These are phyloP conservation scores for Phyllopteryx taeniolatus DNA, from an alignment of 2,113 vertebrate species.

Conservation along the genomic window DNA sequence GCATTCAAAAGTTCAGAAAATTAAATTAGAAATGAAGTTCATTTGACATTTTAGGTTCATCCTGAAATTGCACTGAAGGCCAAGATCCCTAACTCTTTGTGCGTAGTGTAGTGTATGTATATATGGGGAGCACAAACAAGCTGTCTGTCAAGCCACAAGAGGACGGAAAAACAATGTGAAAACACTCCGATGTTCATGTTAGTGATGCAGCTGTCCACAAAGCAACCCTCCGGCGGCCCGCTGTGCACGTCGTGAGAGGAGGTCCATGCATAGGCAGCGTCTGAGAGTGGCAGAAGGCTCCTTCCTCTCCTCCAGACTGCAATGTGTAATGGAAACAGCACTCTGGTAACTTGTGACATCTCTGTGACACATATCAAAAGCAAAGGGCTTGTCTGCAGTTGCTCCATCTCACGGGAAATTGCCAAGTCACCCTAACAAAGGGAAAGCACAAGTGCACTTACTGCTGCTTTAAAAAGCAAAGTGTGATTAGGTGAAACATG, in stretches of 20 bases:
- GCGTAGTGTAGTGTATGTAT: too few relatives aligned
- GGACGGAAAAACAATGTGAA: background rate
- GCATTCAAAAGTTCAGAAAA: too few relatives aligned
- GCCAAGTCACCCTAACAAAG: slow-evolving; percentile 99
- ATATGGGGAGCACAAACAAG: background rate
- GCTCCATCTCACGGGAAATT: slow-evolving; percentile 93
- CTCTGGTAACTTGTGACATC: slow-evolving; percentile 80
- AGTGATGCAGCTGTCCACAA: slow-evolving; percentile 21
- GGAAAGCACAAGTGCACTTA: slow-evolving; percentile 92
- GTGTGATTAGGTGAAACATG: slow-evolving; percentile 92
- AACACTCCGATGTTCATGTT: background rate
- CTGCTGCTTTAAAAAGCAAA: slow-evolving; percentile 83
- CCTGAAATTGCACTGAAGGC: too few relatives aligned
- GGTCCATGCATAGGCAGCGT: slow-evolving; percentile 62
- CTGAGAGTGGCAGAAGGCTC: slow-evolving; percentile 58
- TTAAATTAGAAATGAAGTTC: too few relatives aligned
- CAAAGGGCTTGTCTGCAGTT: slow-evolving; percentile 89
- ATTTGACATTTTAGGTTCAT: too few relatives aligned
- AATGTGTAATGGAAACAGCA: slow-evolving; percentile 86
- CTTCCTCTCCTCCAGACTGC: slow-evolving; percentile 75
- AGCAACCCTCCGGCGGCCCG: slow-evolving; percentile 25
- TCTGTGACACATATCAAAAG: slow-evolving; percentile 88
- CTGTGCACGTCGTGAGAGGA: slow-evolving; percentile 67
- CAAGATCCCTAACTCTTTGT: too few relatives aligned
- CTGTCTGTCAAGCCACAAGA: background rate